Evolutionary conservation across 2,797 vertebrate species (phyloP).

Genomic region (Microchirus variegatus): DNA sequence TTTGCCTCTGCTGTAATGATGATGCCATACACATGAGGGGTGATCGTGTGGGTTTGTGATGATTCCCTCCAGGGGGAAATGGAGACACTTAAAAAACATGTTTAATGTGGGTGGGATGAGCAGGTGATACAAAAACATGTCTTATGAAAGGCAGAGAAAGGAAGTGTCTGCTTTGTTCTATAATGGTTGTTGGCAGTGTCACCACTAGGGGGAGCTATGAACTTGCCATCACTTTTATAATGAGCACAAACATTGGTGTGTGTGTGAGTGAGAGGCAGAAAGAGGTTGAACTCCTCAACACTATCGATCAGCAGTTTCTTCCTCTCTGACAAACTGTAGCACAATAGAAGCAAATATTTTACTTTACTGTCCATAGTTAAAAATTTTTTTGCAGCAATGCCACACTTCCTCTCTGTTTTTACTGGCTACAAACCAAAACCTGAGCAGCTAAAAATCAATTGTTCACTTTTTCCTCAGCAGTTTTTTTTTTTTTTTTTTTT

Average conservation of each 20-base stretch:
- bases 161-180: slow-evolving; percentile 2
- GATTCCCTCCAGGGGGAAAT: slow-evolving; percentile 1
- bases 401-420: background rate
- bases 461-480: background rate
- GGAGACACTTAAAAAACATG: slow-evolving; percentile 18
- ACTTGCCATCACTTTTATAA: slow-evolving; percentile 28
- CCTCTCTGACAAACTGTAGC: too few relatives aligned
- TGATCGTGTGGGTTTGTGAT: background rate
- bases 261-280: too few relatives aligned
- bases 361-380: too few relatives aligned
- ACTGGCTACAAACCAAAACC: background rate
- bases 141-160: slow-evolving; percentile 24
- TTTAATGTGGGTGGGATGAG: slow-evolving; percentile 28
- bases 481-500: background rate
- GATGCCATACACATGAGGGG: background rate
- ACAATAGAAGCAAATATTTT: too few relatives aligned
- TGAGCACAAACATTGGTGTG: background rate
- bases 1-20: slow-evolving; percentile 12
- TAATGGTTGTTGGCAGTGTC: slow-evolving; percentile 11
- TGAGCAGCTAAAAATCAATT: slow-evolving; percentile 1
- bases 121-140: slow-evolving; percentile 10
- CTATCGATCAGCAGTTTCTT: too few relatives aligned
- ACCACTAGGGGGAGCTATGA: slow-evolving; percentile 68
- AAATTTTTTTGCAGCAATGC: too few relatives aligned
- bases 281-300: too few relatives aligned